Evolutionary conservation across 2,797 vertebrate genomes (phyloP), one percentile per base, ranked within the genome.

Genomic region (Sebastes melanostomus): DNA sequence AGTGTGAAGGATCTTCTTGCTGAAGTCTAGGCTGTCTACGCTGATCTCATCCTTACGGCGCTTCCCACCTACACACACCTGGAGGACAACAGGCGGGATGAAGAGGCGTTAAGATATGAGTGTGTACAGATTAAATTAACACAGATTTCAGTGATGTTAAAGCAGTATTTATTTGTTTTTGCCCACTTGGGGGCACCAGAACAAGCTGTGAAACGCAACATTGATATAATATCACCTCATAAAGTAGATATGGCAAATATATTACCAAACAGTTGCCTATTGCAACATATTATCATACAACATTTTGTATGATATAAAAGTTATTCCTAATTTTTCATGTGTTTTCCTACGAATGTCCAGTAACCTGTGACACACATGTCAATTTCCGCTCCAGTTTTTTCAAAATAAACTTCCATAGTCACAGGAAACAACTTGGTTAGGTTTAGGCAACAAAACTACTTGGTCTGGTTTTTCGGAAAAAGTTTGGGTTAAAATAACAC

Each of bases 1-100:
- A 10, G 98, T 99, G 92, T 99, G 98, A 84, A 99, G 96, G 94
- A 99, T 99, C 96, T 99, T 99, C 96, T 99, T 99, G 94, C 97
- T 99, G 96, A 99, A 99, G 97, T 99, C 98, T 88, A 99, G 95
- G 93, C 98, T 99, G 97, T 99, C 98, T 9, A 99, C 98, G 1
- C 98, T 99, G 93, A 99, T 99, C 94, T 99, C 98, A 1, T 99
- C 98, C 93, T 99, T 99, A 63, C 98, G 96, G 25, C 98, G 96
- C 92, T 99, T 99, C 62, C 98, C 98, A 0, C 98, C 97, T 5
- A 99, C 96, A 1, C 98, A 99, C 88, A 99, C 98, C 95, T 98
- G 88, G 22, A 81, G 67, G 66, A 79, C 16, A 73, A 75, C 66
- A 67, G 74, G 1, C 5, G 56, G 36, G 29, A 82, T n/a, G 34